Percentiles rank a stretch among this genome's conserved stretches.
These are phyloP conservation scores for Oceanodroma leucorhoa DNA, from an alignment of 2,797 vertebrate genomes.

Conservation along the genomic window DNA sequence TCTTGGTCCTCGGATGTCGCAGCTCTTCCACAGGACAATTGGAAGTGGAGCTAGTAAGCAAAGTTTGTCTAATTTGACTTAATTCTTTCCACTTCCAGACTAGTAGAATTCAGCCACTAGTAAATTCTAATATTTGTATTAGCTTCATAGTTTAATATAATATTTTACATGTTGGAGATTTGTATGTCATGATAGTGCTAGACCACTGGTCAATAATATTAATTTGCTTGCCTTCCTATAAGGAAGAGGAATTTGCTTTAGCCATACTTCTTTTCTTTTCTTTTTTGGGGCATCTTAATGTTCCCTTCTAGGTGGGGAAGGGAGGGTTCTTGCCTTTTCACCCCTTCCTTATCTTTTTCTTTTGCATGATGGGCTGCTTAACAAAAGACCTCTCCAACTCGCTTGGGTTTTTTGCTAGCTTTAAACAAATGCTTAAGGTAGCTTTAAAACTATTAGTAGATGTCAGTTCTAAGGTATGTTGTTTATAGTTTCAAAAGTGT, in stretches of 20 bases:
- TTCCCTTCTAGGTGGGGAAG: slow-evolving; percentile 44
- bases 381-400: not conserved
- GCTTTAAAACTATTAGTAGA: not conserved
- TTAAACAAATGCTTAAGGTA: not conserved
- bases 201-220: not conserved
- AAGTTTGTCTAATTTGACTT: slow-evolving; percentile 64
- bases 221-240: not conserved
- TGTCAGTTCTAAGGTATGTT: not conserved
- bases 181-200: not conserved
- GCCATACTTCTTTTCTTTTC: not conserved
- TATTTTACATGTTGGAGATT: not conserved
- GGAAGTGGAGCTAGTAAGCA: slow-evolving; percentile 98
- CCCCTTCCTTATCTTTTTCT: slow-evolving; percentile 18
- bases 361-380: slow-evolving; percentile 58
- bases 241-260: slow-evolving; percentile 4
- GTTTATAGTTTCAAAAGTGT: not conserved
- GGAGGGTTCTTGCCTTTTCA: slow-evolving; percentile 50
- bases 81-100: slow-evolving; percentile 47
- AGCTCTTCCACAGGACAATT: slow-evolving; percentile 99
- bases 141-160: slow-evolving; percentile 6
- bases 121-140: slow-evolving; percentile 41
- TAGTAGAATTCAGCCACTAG: slow-evolving; percentile 16
- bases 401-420: not conserved
- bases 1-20: slow-evolving; percentile 97
- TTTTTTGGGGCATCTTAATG: not conserved